phyloP scores from a whole-genome alignment of 2,888 invertebrate species.

The Deilephila elpenor region DNA sequence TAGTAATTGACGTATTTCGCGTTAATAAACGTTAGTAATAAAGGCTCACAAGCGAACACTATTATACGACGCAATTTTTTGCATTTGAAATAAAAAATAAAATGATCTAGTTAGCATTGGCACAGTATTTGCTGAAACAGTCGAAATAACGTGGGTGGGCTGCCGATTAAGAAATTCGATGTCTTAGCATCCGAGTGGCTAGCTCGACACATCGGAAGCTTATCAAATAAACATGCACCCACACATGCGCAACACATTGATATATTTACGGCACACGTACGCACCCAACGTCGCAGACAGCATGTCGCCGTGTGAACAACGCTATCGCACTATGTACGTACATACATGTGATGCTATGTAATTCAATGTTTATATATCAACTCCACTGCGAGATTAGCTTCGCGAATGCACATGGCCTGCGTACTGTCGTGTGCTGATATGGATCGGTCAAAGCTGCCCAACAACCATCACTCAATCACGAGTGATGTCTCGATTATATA shows the following conservation, averaged over 20 bases:
- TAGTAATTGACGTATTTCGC: background rate
- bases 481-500: too few relatives aligned
- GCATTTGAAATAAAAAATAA: background rate
- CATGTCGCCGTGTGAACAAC: slow-evolving; percentile 82
- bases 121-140: slow-evolving; percentile 7
- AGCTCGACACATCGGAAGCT: slow-evolving; percentile 79
- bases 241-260: slow-evolving; percentile 66
- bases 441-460: background rate
- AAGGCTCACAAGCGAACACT: too few relatives aligned
- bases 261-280: slow-evolving; percentile 75
- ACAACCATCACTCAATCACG: background rate
- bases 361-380: slow-evolving; percentile 71
- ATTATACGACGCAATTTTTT: background rate
- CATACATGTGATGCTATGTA: slow-evolving; percentile 69
- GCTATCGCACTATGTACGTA: slow-evolving; percentile 77
- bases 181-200: slow-evolving; percentile 75
- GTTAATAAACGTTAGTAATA: background rate
- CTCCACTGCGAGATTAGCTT: slow-evolving; percentile 65
- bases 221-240: slow-evolving; percentile 80
- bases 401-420: slow-evolving; percentile 44
- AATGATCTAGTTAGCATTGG: too few relatives aligned
- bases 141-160: slow-evolving; percentile 65
- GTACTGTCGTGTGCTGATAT: background rate
- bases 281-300: slow-evolving; percentile 78
- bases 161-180: slow-evolving; percentile 66